Percentiles rank a stretch among this genome's conserved stretches.
Conservation (phyloP, 2,797 vertebrate genomes). For the Tadarida brasiliensis region DNA sequence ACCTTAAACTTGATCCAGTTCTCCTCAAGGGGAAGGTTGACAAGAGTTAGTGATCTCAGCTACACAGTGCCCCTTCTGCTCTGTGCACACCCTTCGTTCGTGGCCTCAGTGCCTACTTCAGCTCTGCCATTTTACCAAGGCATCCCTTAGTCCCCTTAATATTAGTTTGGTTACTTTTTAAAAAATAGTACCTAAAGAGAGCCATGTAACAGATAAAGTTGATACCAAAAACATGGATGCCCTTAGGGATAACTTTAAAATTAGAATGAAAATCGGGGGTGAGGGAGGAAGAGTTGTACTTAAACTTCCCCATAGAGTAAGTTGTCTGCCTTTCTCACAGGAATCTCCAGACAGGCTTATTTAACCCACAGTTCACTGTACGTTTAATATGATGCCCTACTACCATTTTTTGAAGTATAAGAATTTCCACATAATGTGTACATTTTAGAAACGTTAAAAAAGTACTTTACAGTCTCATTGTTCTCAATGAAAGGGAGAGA, state of each 20-base stretch:
- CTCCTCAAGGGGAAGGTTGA: neutral
- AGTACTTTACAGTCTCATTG: conserved; percentile 24
- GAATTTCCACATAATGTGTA: neutral
- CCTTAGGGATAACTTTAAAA: neutral
- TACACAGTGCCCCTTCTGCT: neutral
- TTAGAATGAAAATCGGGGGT: neutral
- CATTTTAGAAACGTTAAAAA: conserved; percentile 11
- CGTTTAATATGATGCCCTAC: neutral
- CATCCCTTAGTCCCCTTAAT: neutral
- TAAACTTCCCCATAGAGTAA: neutral
- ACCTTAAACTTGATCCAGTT: neutral
- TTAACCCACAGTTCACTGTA: neutral
- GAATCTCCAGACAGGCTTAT: neutral
- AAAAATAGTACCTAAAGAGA: neutral
- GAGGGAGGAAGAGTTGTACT: neutral
- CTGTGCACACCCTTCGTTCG: neutral
- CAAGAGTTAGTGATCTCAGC: neutral
- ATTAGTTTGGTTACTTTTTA: neutral
- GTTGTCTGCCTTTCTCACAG: neutral
- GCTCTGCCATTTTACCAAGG: neutral
- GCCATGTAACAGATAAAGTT: neutral
- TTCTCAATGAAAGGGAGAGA: conserved; percentile 8
- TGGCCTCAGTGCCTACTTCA: neutral
- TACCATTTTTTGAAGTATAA: neutral
- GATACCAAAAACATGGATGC: neutral